phyloP scores from a whole-genome alignment of 2,888 invertebrate species.

The Poecilus cupreus region DNA sequence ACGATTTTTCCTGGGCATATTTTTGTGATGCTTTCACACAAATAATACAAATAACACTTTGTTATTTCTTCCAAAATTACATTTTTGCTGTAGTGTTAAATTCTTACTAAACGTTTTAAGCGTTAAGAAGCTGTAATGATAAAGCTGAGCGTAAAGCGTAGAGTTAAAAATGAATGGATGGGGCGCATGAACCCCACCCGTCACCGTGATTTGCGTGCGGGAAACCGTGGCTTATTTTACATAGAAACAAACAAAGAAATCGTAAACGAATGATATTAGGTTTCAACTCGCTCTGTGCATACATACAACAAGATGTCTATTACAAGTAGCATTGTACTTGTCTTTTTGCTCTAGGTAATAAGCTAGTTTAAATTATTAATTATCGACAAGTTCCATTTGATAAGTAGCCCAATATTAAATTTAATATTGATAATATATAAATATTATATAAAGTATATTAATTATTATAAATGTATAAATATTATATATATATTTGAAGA shows the following conservation, averaged over 20 bases:
- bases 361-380: conserved; percentile 53
- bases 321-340: conserved; percentile 55
- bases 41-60: conserved; percentile 17
- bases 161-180: conserved; percentile 32
- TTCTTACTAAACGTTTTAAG: conserved; percentile 38
- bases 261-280: conserved; percentile 58
- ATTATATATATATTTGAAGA: conserved; percentile 55
- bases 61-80: conserved; percentile 54
- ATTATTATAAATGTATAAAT: conserved; percentile 58
- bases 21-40: conserved; percentile 46
- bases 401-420: conserved; percentile 56
- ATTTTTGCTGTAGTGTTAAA: conserved; percentile 51
- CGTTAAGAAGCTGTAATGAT: conserved; percentile 36
- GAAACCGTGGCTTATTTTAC: conserved; percentile 56
- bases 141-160: conserved; percentile 37
- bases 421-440: conserved; percentile 55
- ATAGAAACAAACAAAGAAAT: conserved; percentile 49
- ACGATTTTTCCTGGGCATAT: conserved; percentile 42
- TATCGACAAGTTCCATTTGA: conserved; percentile 59
- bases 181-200: conserved; percentile 22
- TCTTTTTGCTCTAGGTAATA: conserved; percentile 57
- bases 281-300: conserved; percentile 57
- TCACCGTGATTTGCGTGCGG: conserved; percentile 48
- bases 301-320: conserved; percentile 54
- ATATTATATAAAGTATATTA: conserved; percentile 52